Evolutionary conservation across 1,140 invertebrate species (phyloP), one percentile per base, ranked within the genome.

Genomic region (Zaprionus gabonicus): DNA sequence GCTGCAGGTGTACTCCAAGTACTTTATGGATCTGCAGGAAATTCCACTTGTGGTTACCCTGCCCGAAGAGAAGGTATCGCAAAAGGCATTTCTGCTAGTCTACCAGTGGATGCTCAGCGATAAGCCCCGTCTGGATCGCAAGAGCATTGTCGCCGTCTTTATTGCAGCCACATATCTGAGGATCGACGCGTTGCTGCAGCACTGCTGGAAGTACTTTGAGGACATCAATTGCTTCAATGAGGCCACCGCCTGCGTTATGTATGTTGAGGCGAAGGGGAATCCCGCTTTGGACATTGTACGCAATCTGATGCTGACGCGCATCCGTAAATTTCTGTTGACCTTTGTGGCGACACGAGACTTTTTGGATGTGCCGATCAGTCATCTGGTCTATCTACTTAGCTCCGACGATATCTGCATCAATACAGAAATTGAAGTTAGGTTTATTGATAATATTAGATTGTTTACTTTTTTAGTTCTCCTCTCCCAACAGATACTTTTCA

Each of bases 71-170:
- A 55, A 82, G 65, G 94, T 96, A 3, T 94, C 94, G 13, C 94
- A 95, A 10, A 93, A 94, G 79, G 94, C 96, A 3, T 96, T 96
- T 74, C 94, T 94, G 28, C 94, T 95, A 25, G 95, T 96, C 69
- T 97, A 96, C 87, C 95, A 96, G 75, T 97, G 96, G 96, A 97
- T 96, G 96, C 94, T 96, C 68, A 95, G 95, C 20, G 95, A 95
- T 70, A 95, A 94, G 69, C 95, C 94, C 46, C 81, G 94, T 1
- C 74, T 96, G 28, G 95, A 94, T 57, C 94, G 95, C 67, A 94
- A 95, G 56, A 96, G 96, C 78, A 95, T 96, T 60, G 85, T 96
- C 31, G 94, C 96, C 68, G 92, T 97, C 6, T 96, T 96, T 81
- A 94, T 94, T 67, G 95, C 95, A 0, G 94, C 96, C 0, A 95